Percentiles rank a stretch among this genome's conserved stretches.
Conservation (phyloP, 64 coral and sea anemone species). For the Orbicella faveolata region DNA sequence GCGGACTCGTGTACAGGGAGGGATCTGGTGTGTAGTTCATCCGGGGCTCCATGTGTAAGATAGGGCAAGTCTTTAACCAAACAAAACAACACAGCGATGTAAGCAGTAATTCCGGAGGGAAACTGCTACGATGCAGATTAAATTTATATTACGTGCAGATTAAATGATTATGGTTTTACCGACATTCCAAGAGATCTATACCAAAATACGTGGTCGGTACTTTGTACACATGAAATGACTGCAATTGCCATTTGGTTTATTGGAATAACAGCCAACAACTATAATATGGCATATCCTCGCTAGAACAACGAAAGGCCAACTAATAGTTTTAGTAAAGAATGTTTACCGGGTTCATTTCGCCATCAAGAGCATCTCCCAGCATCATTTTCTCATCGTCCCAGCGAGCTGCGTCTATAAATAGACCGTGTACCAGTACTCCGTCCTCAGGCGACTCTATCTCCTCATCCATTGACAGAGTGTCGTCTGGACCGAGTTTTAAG, state of each 20-base stretch:
- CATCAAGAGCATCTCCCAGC: constrained; percentile 82
- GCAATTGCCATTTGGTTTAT: no score
- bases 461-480: constrained; percentile 65
- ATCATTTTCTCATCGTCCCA: constrained; percentile 94
- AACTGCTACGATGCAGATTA: no score
- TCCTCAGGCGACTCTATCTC: constrained; percentile 78
- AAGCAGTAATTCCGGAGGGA: no score
- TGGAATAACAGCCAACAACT: no score
- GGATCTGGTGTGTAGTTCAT: constrained; percentile 95
- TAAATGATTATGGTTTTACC: no score
- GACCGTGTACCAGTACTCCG: constrained; percentile 89
- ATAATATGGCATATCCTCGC: no score
- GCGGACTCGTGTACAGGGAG: constrained; percentile 71
- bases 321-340: not conserved
- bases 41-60: constrained; percentile 95
- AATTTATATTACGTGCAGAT: no score
- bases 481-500: constrained; percentile 67
- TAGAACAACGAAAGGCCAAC: no score
- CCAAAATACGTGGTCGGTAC: no score
- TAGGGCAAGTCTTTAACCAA: constrained; percentile 72
- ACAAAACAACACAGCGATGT: not conserved
- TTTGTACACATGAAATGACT: no score
- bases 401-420: constrained; percentile 85
- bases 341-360: constrained; percentile 96
- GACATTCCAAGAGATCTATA: no score